These are phyloP conservation scores for Beroe ovata DNA, from an alignment of 37 sponge, comb jelly and placozoan genomes.

Conservation along the genomic window DNA sequence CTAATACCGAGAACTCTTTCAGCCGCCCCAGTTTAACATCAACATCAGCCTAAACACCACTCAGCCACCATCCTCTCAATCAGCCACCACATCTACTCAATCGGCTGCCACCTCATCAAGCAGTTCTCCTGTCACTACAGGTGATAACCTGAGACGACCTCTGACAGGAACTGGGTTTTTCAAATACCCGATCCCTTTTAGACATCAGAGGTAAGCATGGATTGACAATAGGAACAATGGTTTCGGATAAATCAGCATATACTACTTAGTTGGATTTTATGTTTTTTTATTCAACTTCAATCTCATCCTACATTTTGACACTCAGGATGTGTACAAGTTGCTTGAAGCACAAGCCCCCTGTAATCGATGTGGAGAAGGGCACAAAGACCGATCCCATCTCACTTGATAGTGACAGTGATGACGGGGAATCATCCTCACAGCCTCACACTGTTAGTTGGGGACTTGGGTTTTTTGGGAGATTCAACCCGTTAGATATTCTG, in stretches of 20 bases:
- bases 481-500: too few relatives aligned
- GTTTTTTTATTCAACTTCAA: too few relatives aligned
- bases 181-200: conserved; percentile 45
- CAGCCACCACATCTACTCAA: not conserved
- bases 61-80: not conserved
- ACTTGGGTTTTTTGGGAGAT: too few relatives aligned
- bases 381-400: not conserved
- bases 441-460: not conserved
- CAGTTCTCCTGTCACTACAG: not conserved
- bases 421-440: not conserved
- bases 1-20: too few relatives aligned
- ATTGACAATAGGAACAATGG: not conserved
- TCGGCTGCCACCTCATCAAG: not conserved
- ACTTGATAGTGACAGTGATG: conserved; percentile 47
- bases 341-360: conserved; percentile 49
- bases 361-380: conserved; percentile 62
- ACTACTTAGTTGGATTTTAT: not conserved
- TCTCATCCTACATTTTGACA: too few relatives aligned
- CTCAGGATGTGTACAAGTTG: conserved; percentile 43
- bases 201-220: conserved; percentile 23
- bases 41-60: conserved; percentile 59
- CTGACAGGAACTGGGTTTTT: conserved; percentile 7
- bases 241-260: not conserved
- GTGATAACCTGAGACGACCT: not conserved
- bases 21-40: conserved; percentile 63